phyloP scores from a whole-genome alignment of 1,140 invertebrate species.

The Drosophila albomicans region DNA sequence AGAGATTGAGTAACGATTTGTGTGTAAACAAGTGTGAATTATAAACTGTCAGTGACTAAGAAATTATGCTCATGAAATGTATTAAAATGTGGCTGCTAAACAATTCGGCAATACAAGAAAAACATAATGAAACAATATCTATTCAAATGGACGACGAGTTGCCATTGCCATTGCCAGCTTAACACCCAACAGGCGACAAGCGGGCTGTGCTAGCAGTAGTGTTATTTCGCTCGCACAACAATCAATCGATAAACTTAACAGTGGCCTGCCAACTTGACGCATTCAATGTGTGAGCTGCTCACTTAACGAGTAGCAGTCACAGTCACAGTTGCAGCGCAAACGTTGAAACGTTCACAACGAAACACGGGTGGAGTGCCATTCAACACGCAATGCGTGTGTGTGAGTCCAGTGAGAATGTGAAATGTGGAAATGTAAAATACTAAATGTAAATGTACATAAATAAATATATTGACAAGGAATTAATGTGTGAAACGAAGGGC shows the following conservation, averaged over 20 bases:
- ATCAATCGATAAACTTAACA: conserved; percentile 72
- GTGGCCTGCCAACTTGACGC: conserved; percentile 53
- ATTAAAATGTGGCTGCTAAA: background rate
- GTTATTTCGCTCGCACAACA: conserved; percentile 45
- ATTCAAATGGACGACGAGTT: background rate
- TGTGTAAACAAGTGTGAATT: background rate
- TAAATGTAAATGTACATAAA: conserved; percentile 29
- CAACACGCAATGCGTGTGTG: conserved; percentile 26
- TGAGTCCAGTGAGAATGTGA: conserved; percentile 30
- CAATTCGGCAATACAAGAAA: background rate
- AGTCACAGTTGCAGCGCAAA: conserved; percentile 49
- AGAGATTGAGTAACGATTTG: background rate
- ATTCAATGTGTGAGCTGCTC: conserved; percentile 21
- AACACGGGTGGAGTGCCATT: conserved; percentile 17
- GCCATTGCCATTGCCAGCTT: background rate
- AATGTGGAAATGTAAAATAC: conserved; percentile 31
- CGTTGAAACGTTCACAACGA: conserved; percentile 59
- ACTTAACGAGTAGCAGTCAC: conserved; percentile 49
- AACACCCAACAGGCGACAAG: conserved; percentile 12
- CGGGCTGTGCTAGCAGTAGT: conserved; percentile 8
- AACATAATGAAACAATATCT: background rate
- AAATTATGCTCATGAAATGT: background rate
- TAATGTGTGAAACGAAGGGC: background rate
- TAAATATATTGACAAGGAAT: conserved; percentile 20
- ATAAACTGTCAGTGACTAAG: background rate